These are phyloP conservation scores for Oxyteleia sp. DNA, from an alignment of 2,888 invertebrate species.

Conservation along the genomic window DNA sequence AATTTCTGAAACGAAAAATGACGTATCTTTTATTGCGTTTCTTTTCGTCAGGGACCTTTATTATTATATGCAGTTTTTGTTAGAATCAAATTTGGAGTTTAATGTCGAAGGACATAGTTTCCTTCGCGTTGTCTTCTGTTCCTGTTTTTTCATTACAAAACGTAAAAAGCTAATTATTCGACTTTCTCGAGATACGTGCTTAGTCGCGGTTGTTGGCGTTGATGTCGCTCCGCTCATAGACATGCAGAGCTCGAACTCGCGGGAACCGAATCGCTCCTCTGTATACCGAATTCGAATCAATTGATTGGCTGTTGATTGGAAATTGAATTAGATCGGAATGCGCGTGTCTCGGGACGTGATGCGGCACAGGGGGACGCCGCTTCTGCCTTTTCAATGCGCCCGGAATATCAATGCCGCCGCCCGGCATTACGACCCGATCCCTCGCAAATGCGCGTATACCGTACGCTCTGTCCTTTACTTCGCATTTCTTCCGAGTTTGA, in stretches of 20 bases:
- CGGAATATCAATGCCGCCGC: slow-evolving; percentile 85
- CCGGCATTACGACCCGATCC: slow-evolving; percentile 58
- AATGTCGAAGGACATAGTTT: too few relatives aligned
- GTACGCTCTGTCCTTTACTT: slow-evolving; percentile 34
- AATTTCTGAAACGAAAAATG: not conserved
- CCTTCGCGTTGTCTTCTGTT: too few relatives aligned
- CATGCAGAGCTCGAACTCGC: slow-evolving; percentile 83
- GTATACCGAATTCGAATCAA: slow-evolving; percentile 89
- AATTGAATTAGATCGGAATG: slow-evolving; percentile 89
- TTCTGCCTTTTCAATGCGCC: slow-evolving; percentile 83
- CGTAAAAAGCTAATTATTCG: slow-evolving; percentile 81
- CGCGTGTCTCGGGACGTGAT: slow-evolving; percentile 86
- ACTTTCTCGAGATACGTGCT: slow-evolving; percentile 79
- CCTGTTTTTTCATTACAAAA: too few relatives aligned
- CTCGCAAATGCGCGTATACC: slow-evolving; percentile 27
- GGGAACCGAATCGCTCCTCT: slow-evolving; percentile 79
- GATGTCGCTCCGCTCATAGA: slow-evolving; percentile 80
- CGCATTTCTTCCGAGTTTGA: slow-evolving; percentile 32
- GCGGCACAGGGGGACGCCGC: slow-evolving; percentile 80
- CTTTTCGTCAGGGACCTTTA: too few relatives aligned
- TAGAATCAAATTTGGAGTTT: too few relatives aligned
- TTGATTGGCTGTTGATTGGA: slow-evolving; percentile 90
- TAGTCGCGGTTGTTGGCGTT: slow-evolving; percentile 66
- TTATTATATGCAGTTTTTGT: too few relatives aligned
- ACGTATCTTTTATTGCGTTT: too few relatives aligned